Conservation (phyloP, 2,888 invertebrate genomes). For the Drosophila suboccidentalis region DNA sequence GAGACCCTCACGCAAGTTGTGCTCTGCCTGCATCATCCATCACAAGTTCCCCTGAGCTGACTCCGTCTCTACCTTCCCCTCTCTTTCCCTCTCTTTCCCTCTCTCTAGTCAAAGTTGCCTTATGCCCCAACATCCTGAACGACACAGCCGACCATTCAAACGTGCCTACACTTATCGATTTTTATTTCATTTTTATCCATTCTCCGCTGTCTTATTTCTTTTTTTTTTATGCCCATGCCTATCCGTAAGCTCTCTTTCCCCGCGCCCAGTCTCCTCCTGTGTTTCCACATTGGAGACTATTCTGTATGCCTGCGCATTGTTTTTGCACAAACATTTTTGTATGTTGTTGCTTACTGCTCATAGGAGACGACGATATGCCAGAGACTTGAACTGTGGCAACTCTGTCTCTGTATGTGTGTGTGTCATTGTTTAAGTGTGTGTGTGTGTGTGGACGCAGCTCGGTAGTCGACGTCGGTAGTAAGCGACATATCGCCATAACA, state of each 20-base stretch:
- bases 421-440: slow-evolving; percentile 1
- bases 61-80: too few species aligned
- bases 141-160: slow-evolving; percentile 53
- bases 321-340: slow-evolving; percentile 76
- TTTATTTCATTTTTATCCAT: slow-evolving; percentile 82
- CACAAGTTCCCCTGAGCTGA: slow-evolving; percentile 5
- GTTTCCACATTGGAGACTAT: slow-evolving; percentile 32
- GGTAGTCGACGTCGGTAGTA: slow-evolving; percentile 52
- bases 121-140: neutral
- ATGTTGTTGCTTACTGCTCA: slow-evolving; percentile 66
- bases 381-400: slow-evolving; percentile 20
- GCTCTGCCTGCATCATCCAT: slow-evolving; percentile 9
- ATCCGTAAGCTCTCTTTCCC: neutral
- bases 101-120: slow-evolving; percentile 5
- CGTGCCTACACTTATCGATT: slow-evolving; percentile 82
- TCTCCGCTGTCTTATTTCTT: slow-evolving; percentile 39
- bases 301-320: slow-evolving; percentile 59
- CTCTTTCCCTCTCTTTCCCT: neutral
- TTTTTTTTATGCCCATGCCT: slow-evolving; percentile 18
- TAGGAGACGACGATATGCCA: slow-evolving; percentile 34
- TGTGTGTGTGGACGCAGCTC: slow-evolving; percentile 24
- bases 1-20: slow-evolving; percentile 12
- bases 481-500: slow-evolving; percentile 81
- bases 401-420: neutral
- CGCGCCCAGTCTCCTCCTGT: slow-evolving; percentile 2